phyloP scores from a whole-genome alignment of 2,888 invertebrate genomes.

The Hirudinaria manillensis region DNA sequence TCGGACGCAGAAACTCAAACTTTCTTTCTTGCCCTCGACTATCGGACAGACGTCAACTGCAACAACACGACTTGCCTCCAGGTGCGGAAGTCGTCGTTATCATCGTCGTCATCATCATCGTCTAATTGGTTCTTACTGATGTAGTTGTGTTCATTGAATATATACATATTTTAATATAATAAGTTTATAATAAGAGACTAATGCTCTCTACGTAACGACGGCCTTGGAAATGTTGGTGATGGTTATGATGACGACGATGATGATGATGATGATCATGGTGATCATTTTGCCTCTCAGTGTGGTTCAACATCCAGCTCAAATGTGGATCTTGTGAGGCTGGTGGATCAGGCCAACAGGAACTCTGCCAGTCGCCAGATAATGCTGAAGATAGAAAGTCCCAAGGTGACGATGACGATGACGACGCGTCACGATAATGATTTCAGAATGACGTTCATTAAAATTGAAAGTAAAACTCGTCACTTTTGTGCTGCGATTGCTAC shows the following conservation, averaged over 20 bases:
- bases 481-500: too few species aligned
- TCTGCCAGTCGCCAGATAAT: constrained; percentile 3
- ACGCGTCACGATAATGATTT: too few species aligned
- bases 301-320: neutral
- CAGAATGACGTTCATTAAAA: too few species aligned
- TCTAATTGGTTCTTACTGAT: too few species aligned
- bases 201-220: too few species aligned
- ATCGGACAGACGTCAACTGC: constrained; percentile 6
- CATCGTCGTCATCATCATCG: neutral
- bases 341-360: constrained; percentile 28
- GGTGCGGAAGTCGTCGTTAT: neutral
- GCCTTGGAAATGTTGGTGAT: neutral
- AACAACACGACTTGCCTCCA: constrained; percentile 20
- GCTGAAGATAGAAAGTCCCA: constrained; percentile 2
- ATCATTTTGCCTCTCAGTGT: neutral
- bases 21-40: neutral
- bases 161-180: too few species aligned
- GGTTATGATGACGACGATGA: neutral
- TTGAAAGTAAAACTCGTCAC: too few species aligned
- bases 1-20: neutral
- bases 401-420: neutral
- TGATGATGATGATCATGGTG: too few species aligned
- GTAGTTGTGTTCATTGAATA: too few species aligned
- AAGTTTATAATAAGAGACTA: too few species aligned
- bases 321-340: constrained; percentile 6